Evolutionary conservation across 2,797 vertebrate species (phyloP).

Genomic region (Xyrichtys novacula): DNA sequence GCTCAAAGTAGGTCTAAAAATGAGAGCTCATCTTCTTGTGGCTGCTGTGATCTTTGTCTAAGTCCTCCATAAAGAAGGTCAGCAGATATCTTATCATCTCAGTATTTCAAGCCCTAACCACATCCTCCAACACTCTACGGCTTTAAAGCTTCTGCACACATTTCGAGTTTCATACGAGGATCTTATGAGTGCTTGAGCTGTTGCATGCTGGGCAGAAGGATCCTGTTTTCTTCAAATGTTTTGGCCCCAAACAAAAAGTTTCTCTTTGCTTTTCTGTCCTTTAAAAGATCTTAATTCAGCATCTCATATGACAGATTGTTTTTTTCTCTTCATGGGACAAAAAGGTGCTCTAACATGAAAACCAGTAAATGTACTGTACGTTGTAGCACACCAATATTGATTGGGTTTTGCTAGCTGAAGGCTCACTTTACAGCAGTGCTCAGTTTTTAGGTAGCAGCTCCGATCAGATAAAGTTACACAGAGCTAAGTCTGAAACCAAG

Average conservation of each 20-base stretch:
- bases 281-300: constrained; percentile 44
- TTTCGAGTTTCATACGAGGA: constrained; percentile 42
- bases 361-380: not conserved
- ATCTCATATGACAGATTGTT: constrained; percentile 13
- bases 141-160: constrained; percentile 41
- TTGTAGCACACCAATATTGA: not conserved
- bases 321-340: not conserved
- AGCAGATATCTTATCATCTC: constrained; percentile 44
- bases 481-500: constrained; percentile 19
- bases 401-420: constrained; percentile 12
- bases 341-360: not conserved
- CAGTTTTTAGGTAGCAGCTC: constrained; percentile 6
- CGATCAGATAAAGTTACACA: not conserved
- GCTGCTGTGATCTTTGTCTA: constrained; percentile 59
- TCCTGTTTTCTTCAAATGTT: constrained; percentile 30
- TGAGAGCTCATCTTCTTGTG: constrained; percentile 29
- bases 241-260: constrained; percentile 39
- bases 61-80: constrained; percentile 50
- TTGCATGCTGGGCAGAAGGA: constrained; percentile 33
- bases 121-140: constrained; percentile 51
- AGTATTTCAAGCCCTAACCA: constrained; percentile 43
- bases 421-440: constrained; percentile 20
- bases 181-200: constrained; percentile 26
- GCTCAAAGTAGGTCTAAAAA: constrained; percentile 15
- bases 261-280: constrained; percentile 18